phyloP scores from a whole-genome alignment of 2,113 vertebrate genomes.

The Eulemur rufifrons region DNA sequence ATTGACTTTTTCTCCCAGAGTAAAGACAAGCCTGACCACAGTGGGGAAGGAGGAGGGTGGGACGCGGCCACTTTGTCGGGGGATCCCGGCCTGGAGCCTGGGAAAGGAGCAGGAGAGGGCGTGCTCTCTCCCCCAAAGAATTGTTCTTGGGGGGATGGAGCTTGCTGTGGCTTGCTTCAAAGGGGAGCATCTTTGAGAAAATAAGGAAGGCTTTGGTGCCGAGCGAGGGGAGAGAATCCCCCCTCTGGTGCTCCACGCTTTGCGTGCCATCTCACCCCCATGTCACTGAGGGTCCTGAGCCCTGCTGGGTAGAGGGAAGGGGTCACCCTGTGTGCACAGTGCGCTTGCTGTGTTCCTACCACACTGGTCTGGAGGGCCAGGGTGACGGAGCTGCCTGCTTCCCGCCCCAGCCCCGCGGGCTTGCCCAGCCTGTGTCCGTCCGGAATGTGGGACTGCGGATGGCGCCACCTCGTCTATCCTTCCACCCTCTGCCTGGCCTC shows the following conservation, averaged over 20 bases:
- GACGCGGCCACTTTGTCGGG: background rate
- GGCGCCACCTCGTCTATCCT: fast-evolving
- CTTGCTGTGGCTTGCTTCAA: background rate
- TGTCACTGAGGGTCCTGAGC: background rate
- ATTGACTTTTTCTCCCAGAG: background rate
- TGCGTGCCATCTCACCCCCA: too few relatives aligned
- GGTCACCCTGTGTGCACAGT: background rate
- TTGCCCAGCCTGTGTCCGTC: background rate
- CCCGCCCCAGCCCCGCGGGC: background rate
- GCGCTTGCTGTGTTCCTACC: fast-evolving
- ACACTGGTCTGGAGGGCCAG: background rate
- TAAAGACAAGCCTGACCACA: background rate
- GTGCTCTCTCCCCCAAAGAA: background rate
- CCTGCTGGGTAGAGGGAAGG: fast-evolving
- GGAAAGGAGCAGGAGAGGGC: background rate
- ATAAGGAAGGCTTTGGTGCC: background rate
- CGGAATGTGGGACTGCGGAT: background rate
- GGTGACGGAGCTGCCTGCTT: too few relatives aligned
- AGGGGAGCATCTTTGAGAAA: background rate
- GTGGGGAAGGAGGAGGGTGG: fast-evolving
- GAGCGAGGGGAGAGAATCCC: fast-evolving
- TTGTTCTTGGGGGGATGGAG: background rate
- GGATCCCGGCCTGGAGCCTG: background rate
- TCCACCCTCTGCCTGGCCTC: background rate
- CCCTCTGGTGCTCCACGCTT: fast-evolving